A percentile compares a stretch with the other conserved stretches of the same genome.
Conservation (phyloP, 2,797 vertebrate species). For the Poecilia wingei region DNA sequence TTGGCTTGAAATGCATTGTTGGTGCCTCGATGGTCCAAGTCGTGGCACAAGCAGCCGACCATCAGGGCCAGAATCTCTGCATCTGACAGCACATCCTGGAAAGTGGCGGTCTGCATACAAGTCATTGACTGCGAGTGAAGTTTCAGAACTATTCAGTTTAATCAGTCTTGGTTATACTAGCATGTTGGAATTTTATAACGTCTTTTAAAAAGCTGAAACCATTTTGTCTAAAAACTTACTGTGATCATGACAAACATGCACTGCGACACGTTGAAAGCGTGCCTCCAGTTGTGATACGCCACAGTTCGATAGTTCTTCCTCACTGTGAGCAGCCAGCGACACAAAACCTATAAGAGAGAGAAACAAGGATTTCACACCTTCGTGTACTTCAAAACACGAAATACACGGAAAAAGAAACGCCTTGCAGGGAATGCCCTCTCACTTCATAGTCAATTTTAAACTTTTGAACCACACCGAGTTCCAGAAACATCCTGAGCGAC, state of each 20-base stretch:
- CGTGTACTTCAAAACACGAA: neutral
- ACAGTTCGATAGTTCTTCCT: conserved; percentile 86
- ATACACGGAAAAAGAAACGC: neutral
- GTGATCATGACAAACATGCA: conserved; percentile 86
- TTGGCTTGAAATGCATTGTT: conserved; percentile 87
- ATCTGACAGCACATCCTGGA: conserved; percentile 82
- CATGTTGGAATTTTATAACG: no score
- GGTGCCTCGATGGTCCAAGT: conserved; percentile 84
- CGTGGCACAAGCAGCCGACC: conserved; percentile 85
- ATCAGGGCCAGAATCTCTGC: conserved; percentile 83
- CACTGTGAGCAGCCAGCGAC: conserved; percentile 85
- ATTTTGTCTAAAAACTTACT: conserved; percentile 63
- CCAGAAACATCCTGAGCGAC: conserved; percentile 84
- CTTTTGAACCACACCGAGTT: conserved; percentile 83
- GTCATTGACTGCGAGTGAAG: neutral
- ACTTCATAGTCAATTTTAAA: conserved; percentile 88
- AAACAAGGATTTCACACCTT: neutral
- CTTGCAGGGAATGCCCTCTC: conserved; percentile 25
- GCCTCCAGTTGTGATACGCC: conserved; percentile 86
- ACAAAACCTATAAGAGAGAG: conserved; percentile 74
- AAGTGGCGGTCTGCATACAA: conserved; percentile 75
- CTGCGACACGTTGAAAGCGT: conserved; percentile 85
- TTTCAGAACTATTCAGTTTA: neutral
- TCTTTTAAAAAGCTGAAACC: neutral
- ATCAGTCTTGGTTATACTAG: no score